These are phyloP conservation scores for Aporophyla lueneburgensis DNA, from an alignment of 2,888 invertebrate species.

Conservation along the genomic window DNA sequence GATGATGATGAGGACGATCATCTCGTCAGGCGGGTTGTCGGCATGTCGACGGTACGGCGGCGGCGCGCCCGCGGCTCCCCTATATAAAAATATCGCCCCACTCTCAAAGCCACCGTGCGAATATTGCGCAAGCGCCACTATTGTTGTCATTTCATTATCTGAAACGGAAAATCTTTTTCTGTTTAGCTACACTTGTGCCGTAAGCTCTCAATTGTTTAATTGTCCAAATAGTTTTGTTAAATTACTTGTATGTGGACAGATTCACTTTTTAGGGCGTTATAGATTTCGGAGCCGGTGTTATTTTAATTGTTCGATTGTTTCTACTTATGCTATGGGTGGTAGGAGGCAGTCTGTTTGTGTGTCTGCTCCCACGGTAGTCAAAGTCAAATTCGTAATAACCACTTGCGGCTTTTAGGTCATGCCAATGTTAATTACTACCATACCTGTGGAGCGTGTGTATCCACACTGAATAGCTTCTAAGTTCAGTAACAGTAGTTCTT, in stretches of 20 bases:
- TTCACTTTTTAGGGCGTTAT: conserved; percentile 72
- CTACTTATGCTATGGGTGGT: conserved; percentile 72
- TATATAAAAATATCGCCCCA: conserved; percentile 90
- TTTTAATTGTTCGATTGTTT: conserved; percentile 84
- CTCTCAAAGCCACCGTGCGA: conserved; percentile 86
- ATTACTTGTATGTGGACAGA: conserved; percentile 79
- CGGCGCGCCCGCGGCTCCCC: conserved; percentile 82
- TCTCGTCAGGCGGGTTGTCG: conserved; percentile 84
- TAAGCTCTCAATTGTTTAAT: conserved; percentile 89
- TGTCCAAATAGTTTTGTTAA: conserved; percentile 83
- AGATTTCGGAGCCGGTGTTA: conserved; percentile 68
- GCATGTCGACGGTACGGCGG: conserved; percentile 88
- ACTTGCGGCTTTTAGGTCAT: conserved; percentile 74
- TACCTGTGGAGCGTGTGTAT: conserved; percentile 27
- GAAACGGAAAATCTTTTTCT: conserved; percentile 91
- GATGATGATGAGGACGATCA: conserved; percentile 83
- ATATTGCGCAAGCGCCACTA: conserved; percentile 86
- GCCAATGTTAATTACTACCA: conserved; percentile 70
- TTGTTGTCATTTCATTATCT: conserved; percentile 91
- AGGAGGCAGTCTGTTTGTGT: conserved; percentile 60
- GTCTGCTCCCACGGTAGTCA: conserved; percentile 80
- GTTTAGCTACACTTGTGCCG: conserved; percentile 81
- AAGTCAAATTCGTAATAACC: conserved; percentile 81
- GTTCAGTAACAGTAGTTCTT: conserved; percentile 17
- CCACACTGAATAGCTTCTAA: conserved; percentile 36